phyloP scores from a whole-genome alignment of 1,140 invertebrate genomes.

The Popillia japonica region DNA sequence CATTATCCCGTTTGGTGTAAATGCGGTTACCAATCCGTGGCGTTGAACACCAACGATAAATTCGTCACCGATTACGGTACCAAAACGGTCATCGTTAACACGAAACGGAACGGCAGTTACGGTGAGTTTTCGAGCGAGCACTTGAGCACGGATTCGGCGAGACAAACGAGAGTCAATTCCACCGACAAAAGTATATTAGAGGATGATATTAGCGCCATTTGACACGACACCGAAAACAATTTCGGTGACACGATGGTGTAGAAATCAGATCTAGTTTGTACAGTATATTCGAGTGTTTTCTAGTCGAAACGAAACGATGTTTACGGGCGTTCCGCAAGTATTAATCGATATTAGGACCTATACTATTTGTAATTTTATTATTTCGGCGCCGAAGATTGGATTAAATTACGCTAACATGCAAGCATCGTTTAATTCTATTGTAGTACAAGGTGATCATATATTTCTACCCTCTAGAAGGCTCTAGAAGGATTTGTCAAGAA shows the following conservation, averaged over 20 bases:
- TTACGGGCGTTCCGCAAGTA: too few species aligned
- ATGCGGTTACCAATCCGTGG: constrained; percentile 70
- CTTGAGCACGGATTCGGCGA: constrained; percentile 72
- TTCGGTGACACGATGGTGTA: constrained; percentile 58
- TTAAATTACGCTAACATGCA: too few species aligned
- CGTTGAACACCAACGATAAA: constrained; percentile 66
- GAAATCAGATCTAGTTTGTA: background rate
- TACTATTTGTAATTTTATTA: too few species aligned
- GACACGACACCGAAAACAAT: constrained; percentile 56
- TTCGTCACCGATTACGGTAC: constrained; percentile 69
- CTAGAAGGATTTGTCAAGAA: too few species aligned
- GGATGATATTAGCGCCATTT: constrained; percentile 59
- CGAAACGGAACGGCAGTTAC: constrained; percentile 72
- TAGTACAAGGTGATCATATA: too few species aligned
- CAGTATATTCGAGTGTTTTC: too few species aligned
- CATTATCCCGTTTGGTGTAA: constrained; percentile 72
- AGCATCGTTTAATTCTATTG: too few species aligned
- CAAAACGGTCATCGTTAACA: constrained; percentile 69
- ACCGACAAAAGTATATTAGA: constrained; percentile 59
- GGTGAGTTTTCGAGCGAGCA: constrained; percentile 71
- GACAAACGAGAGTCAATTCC: constrained; percentile 63
- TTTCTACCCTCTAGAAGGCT: too few species aligned
- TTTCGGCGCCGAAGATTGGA: too few species aligned
- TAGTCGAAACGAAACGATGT: too few species aligned
- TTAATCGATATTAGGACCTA: too few species aligned